These are phyloP conservation scores for Spondyliosoma cantharus DNA, from an alignment of 2,797 vertebrate genomes.

Conservation along the genomic window DNA sequence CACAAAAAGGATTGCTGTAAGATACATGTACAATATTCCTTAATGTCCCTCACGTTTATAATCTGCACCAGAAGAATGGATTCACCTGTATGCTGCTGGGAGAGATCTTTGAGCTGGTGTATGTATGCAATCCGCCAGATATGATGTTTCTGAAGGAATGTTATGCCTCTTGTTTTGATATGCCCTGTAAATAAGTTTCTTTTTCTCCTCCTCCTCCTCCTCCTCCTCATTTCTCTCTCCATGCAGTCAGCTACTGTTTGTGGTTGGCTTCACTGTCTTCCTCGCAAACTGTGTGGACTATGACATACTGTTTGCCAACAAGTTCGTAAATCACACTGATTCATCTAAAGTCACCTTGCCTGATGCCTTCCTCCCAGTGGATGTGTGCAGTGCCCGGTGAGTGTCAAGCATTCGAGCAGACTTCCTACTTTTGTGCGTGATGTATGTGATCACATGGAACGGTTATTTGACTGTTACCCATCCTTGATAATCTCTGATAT, in stretches of 20 bases:
- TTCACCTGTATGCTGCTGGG: slow-evolving; percentile 98
- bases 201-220: background rate
- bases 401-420: slow-evolving; percentile 18
- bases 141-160: background rate
- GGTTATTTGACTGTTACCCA: background rate
- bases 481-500: background rate
- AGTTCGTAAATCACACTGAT: slow-evolving; percentile 96
- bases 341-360: slow-evolving; percentile 96
- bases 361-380: slow-evolving; percentile 93
- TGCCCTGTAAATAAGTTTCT: background rate
- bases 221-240: slow-evolving; percentile 4
- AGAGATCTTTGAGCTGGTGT: slow-evolving; percentile 98
- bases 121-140: slow-evolving; percentile 76
- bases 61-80: slow-evolving; percentile 99
- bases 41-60: slow-evolving; percentile 92
- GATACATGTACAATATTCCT: slow-evolving; percentile 71
- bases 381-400: slow-evolving; percentile 93
- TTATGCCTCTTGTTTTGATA: background rate
- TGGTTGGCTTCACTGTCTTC: slow-evolving; percentile 97
- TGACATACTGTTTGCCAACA: slow-evolving; percentile 99
- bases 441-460: background rate
- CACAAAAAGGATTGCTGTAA: background rate
- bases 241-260: slow-evolving; percentile 96
- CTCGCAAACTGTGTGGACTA: slow-evolving; percentile 99
- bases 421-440: background rate